phyloP scores from a whole-genome alignment of 1,140 invertebrate genomes.

The Nixonia krombeini region DNA sequence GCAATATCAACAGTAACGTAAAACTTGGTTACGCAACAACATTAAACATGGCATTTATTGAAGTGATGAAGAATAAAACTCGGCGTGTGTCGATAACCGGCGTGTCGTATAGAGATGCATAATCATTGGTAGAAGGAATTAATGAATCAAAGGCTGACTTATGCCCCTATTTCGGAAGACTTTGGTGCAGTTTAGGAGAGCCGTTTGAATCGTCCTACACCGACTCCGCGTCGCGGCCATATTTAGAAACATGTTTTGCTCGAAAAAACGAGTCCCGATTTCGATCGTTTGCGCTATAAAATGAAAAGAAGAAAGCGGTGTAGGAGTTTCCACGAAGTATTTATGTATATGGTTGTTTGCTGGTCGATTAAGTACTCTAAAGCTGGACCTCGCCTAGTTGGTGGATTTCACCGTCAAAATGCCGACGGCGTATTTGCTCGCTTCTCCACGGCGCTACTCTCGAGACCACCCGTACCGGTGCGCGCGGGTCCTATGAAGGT shows the following conservation, averaged over 20 bases:
- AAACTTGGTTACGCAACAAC: no score
- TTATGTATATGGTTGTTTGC: slow-evolving; percentile 45
- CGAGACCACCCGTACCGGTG: slow-evolving; percentile 65
- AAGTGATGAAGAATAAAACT: background rate
- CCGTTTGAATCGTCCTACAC: background rate
- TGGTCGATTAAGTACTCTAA: slow-evolving; percentile 41
- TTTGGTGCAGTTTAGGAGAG: slow-evolving; percentile 27
- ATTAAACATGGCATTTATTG: no score
- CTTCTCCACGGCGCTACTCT: slow-evolving; percentile 66
- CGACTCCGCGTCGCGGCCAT: slow-evolving; percentile 17
- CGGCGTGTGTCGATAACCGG: slow-evolving; percentile 24
- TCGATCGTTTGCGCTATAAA: slow-evolving; percentile 37
- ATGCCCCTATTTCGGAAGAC: slow-evolving; percentile 14
- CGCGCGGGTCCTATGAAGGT: slow-evolving; percentile 55
- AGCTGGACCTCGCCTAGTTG: slow-evolving; percentile 61
- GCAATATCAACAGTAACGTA: no score
- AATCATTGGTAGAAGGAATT: background rate
- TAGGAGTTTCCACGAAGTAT: slow-evolving; percentile 48
- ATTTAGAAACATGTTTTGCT: slow-evolving; percentile 45
- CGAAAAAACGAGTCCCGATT: slow-evolving; percentile 34
- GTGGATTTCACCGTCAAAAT: slow-evolving; percentile 69
- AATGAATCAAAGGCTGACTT: slow-evolving; percentile 27
- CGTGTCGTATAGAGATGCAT: background rate
- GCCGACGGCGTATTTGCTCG: slow-evolving; percentile 70
- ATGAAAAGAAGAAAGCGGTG: slow-evolving; percentile 34